These are phyloP conservation scores for Bucorvus abyssinicus DNA, from an alignment of 2,797 vertebrate species.

Conservation along the genomic window DNA sequence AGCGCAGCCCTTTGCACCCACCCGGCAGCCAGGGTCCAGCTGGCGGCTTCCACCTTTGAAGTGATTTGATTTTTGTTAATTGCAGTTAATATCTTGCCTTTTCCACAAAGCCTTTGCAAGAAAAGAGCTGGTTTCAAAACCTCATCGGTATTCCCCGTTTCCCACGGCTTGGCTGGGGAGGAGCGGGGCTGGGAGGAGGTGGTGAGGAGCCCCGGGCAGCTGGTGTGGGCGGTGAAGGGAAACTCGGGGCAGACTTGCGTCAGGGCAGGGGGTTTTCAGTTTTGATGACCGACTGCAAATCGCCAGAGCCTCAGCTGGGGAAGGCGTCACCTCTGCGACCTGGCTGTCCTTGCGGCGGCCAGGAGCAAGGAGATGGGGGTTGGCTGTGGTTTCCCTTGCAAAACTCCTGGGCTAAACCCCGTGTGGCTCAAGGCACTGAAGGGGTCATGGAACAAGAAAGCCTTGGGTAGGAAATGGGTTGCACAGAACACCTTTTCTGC, in stretches of 20 bases:
- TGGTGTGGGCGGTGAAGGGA: background rate
- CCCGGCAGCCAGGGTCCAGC: background rate
- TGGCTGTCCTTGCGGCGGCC: background rate
- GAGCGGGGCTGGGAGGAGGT: background rate
- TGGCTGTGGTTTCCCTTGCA: background rate
- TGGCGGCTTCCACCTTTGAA: background rate
- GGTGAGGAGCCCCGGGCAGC: rapidly evolving
- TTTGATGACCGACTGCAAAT: background rate
- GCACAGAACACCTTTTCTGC: background rate
- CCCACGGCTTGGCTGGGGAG: background rate
- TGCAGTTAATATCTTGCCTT: background rate
- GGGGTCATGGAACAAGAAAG: background rate
- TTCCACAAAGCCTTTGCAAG: background rate
- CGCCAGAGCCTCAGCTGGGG: background rate
- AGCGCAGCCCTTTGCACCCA: rapidly evolving
- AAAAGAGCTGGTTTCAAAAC: background rate
- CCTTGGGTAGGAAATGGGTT: rapidly evolving
- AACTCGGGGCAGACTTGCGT: background rate
- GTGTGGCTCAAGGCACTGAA: rapidly evolving
- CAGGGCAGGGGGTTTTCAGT: background rate
- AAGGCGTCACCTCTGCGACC: background rate
- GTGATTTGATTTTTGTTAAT: background rate
- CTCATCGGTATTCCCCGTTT: background rate
- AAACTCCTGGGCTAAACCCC: background rate
- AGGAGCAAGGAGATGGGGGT: background rate